Conservation (phyloP, 1,140 invertebrate genomes). For the Eurosta solidaginis region DNA sequence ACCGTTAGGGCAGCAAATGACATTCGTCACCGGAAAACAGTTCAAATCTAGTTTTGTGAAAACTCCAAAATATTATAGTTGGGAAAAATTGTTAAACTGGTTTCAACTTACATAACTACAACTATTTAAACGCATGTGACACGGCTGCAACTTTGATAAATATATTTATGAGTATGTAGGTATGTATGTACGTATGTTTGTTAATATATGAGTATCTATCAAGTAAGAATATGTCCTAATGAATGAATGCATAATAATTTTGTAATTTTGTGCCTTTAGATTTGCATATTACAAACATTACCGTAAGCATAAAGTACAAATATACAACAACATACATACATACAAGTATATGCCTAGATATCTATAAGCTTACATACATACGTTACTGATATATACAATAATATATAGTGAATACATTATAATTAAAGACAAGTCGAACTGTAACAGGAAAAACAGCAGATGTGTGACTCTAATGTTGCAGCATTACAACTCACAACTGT, state of each 20-base stretch:
- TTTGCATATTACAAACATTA: constrained; percentile 26
- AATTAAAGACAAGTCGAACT: constrained; percentile 26
- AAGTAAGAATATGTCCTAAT: not conserved
- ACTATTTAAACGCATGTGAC: too few relatives aligned
- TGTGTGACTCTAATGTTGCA: constrained; percentile 3
- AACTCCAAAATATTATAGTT: constrained; percentile 10
- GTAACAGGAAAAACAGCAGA: constrained; percentile 5
- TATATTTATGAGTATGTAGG: not conserved
- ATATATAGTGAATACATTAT: constrained; percentile 8
- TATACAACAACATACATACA: not conserved
- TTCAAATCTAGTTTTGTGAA: constrained; percentile 17
- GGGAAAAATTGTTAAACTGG: constrained; percentile 21
- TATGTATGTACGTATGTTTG: not conserved
- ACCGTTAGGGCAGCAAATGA: not conserved
- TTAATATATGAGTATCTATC: not conserved
- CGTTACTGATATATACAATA: not conserved
- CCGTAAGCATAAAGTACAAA: not conserved
- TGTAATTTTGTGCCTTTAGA: constrained; percentile 19
- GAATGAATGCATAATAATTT: constrained; percentile 28
- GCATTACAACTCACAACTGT: not conserved
- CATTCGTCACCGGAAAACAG: not conserved
- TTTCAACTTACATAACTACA: not conserved
- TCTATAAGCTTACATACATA: not conserved
- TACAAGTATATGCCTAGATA: not conserved
- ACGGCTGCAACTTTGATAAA: not conserved